These are phyloP conservation scores for Platycnemis pennipes DNA, from an alignment of 2,888 invertebrate species.

Conservation along the genomic window DNA sequence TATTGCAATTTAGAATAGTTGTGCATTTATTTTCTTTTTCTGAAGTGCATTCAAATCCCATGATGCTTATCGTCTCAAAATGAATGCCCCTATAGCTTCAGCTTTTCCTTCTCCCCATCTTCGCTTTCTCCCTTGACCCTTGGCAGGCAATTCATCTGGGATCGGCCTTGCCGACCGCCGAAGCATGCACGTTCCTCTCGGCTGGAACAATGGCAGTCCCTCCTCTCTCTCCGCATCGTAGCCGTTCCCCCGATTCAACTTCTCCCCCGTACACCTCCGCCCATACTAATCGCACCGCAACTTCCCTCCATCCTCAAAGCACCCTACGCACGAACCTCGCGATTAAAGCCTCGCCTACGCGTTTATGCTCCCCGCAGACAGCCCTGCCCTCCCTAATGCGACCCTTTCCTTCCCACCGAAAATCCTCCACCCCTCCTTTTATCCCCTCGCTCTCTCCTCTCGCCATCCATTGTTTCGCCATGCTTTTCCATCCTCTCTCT, in stretches of 20 bases:
- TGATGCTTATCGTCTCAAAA: background rate
- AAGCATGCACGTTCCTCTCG: background rate
- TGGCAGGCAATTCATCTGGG: background rate
- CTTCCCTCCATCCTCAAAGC: background rate
- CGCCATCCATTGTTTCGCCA: background rate
- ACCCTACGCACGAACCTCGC: background rate
- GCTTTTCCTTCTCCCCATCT: background rate
- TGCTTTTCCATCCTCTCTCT: background rate
- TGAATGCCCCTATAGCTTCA: background rate
- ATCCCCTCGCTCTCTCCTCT: background rate
- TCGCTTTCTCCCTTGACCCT: background rate
- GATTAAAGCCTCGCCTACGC: background rate
- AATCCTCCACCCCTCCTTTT: background rate
- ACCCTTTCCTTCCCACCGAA: background rate
- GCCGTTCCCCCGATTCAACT: background rate
- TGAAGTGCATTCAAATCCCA: too few species aligned
- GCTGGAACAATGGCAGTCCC: background rate
- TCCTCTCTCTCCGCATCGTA: background rate
- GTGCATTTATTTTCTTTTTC: too few species aligned
- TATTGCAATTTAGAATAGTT: too few species aligned
- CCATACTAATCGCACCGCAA: background rate
- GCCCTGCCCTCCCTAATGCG: background rate
- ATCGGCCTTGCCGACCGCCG: background rate
- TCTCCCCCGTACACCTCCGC: background rate
- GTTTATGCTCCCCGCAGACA: background rate